Percentiles rank a stretch among this genome's conserved stretches.
These are phyloP conservation scores for Sycophila sp. DNA, from an alignment of 1,140 invertebrate genomes.

Conservation along the genomic window DNA sequence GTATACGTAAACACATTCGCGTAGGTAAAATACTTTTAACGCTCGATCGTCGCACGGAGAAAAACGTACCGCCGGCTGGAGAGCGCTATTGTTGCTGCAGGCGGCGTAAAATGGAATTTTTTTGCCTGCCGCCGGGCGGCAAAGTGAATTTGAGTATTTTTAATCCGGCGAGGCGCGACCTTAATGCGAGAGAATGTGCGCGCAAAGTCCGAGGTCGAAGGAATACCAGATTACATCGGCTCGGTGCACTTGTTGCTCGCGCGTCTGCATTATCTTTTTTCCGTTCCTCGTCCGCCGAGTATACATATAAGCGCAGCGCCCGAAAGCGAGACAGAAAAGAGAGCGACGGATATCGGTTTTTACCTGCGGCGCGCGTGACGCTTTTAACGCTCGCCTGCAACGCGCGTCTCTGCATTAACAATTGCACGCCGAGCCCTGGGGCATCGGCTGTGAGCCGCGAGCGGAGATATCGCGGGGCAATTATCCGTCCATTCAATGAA, in stretches of 20 bases:
- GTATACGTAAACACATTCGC: no score
- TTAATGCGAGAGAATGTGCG: conserved; percentile 23
- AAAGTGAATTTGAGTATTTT: conserved; percentile 33
- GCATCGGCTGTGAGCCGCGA: neutral
- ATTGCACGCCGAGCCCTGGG: neutral
- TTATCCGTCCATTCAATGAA: neutral
- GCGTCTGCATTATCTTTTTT: conserved; percentile 34
- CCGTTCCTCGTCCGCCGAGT: neutral
- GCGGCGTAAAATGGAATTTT: neutral
- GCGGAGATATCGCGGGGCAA: neutral
- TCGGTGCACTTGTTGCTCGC: conserved; percentile 37
- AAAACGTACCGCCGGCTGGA: no score
- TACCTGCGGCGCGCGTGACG: neutral
- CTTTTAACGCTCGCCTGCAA: conserved; percentile 17
- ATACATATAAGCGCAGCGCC: neutral
- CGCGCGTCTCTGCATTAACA: neutral
- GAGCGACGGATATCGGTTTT: conserved; percentile 20
- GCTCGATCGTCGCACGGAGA: no score
- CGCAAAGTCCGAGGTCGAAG: conserved; percentile 11
- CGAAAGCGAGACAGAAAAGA: neutral
- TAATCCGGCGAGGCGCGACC: conserved; percentile 15
- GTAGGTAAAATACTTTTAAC: no score
- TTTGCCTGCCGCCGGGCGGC: neutral
- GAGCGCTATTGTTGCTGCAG: no score
- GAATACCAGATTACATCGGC: conserved; percentile 34